These are phyloP conservation scores for Drosophila putrida DNA, from an alignment of 2,888 invertebrate species.

Conservation along the genomic window DNA sequence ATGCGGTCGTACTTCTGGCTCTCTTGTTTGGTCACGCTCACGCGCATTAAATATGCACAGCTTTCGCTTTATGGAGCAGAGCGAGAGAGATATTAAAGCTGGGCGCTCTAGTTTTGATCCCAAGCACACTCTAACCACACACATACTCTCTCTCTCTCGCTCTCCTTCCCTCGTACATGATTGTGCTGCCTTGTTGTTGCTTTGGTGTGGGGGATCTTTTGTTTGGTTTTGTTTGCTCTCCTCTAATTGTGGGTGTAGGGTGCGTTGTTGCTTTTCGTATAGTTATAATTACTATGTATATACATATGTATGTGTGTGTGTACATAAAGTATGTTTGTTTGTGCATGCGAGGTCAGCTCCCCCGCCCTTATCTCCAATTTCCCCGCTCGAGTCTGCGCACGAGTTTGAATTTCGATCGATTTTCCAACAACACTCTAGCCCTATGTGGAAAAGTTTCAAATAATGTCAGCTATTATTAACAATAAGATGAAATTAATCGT, in stretches of 20 bases:
- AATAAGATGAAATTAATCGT: conserved; percentile 37
- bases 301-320: conserved; percentile 2
- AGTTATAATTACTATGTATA: conserved; percentile 39
- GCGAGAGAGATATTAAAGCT: conserved; percentile 25
- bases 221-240: conserved; percentile 43
- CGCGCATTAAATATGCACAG: conserved; percentile 57
- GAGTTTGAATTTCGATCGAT: conserved; percentile 63
- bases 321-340: conserved; percentile 3
- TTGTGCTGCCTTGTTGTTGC: conserved; percentile 11
- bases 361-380: not conserved
- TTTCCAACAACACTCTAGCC: conserved; percentile 39
- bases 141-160: conserved; percentile 1
- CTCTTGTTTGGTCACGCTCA: conserved; percentile 54
- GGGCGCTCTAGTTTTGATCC: conserved; percentile 56
- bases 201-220: conserved; percentile 62
- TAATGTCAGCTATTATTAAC: conserved; percentile 43
- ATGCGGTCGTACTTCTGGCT: conserved; percentile 32
- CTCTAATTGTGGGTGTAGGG: conserved; percentile 44
- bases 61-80: conserved; percentile 54
- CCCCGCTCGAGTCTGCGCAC: conserved; percentile 49
- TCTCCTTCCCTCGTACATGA: not conserved
- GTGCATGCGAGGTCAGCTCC: conserved; percentile 40
- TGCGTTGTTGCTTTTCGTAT: conserved; percentile 34
- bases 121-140: conserved; percentile 36
- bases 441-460: conserved; percentile 11